Percentiles rank a stretch among this genome's conserved stretches.
Evolutionary conservation across 2,113 vertebrate genomes (phyloP).

Genomic region (Labeo rohita): DNA sequence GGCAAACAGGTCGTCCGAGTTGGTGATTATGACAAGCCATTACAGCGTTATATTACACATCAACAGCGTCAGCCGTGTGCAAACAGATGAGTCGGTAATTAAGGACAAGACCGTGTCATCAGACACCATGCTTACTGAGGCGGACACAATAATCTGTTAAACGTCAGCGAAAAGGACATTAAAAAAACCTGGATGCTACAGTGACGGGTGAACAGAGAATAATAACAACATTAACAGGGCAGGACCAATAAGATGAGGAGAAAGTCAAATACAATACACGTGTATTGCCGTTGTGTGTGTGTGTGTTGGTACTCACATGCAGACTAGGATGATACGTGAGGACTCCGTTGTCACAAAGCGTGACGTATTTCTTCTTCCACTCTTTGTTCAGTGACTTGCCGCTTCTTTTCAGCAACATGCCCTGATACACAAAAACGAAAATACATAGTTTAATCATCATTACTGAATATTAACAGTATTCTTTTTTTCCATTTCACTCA

Average conservation of each 20-base stretch:
- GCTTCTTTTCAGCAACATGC: conserved; percentile 93
- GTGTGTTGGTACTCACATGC: conserved; percentile 80
- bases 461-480: not conserved
- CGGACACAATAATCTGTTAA: conserved; percentile 19
- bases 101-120: conserved; percentile 53
- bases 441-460: not conserved
- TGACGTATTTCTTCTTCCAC: conserved; percentile 99
- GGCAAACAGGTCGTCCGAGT: conserved; percentile 63
- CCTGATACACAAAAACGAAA: conserved; percentile 72
- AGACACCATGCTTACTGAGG: conserved; percentile 38
- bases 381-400: conserved; percentile 97
- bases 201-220: conserved; percentile 15
- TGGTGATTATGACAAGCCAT: conserved; percentile 68
- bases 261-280: not conserved
- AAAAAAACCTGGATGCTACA: not conserved
- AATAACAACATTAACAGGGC: not conserved
- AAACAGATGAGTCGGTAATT: conserved; percentile 69
- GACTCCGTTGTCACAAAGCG: conserved; percentile 91
- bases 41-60: conserved; percentile 65
- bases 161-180: conserved; percentile 1
- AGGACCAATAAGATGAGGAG: not conserved
- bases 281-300: not conserved
- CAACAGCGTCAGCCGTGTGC: conserved; percentile 62
- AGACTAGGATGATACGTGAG: conserved; percentile 97
- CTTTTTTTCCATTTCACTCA: not conserved